phyloP scores from a whole-genome alignment of 2,113 vertebrate species.

The Malaclemys terrapin region DNA sequence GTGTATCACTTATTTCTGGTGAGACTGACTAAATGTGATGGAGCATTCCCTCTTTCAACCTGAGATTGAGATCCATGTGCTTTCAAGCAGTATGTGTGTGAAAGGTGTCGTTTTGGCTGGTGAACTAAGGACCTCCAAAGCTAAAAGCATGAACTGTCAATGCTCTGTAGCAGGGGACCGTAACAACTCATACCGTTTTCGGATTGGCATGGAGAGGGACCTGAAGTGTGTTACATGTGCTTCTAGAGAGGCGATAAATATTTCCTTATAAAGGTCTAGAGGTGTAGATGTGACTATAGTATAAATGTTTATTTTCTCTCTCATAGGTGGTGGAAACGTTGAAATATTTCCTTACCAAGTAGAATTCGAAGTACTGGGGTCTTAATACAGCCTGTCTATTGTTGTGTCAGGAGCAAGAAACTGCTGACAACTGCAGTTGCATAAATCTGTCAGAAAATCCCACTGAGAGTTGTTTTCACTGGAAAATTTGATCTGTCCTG shows the following conservation, averaged over 20 bases:
- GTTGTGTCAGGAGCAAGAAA: not conserved
- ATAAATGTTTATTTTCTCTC: not conserved
- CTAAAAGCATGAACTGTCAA: not conserved
- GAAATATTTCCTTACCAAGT: not conserved
- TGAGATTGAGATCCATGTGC: not conserved
- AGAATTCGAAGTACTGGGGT: not conserved
- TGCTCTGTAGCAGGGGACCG: not conserved
- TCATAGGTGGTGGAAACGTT: accelerated
- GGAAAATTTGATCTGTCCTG: not conserved
- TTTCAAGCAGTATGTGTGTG: not conserved
- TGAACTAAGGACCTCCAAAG: not conserved
- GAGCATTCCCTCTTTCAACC: not conserved
- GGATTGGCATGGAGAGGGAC: not conserved
- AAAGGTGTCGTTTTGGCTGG: not conserved
- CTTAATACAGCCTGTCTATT: not conserved
- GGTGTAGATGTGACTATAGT: not conserved
- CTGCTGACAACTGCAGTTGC: not conserved
- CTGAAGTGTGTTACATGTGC: not conserved
- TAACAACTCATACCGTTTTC: not conserved
- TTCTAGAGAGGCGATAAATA: not conserved
- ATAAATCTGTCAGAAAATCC: not conserved
- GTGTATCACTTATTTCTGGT: not conserved
- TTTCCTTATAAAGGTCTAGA: not conserved
- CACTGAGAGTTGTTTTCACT: not conserved
- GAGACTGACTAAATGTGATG: not conserved